phyloP scores from a whole-genome alignment of 2,797 vertebrate genomes.

The Anabas testudineus region DNA sequence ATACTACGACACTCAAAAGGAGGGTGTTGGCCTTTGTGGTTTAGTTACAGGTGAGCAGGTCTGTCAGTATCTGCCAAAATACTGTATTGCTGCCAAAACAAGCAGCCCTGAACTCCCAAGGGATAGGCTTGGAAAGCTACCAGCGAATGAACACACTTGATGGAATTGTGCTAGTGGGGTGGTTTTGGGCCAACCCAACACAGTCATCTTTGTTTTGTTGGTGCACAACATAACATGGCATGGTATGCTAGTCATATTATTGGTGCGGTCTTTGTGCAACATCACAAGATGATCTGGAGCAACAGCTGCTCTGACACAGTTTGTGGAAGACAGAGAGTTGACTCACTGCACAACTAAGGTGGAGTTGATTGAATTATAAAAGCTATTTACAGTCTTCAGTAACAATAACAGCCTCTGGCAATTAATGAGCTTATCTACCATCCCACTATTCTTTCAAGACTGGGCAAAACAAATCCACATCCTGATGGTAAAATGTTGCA shows the following conservation, averaged over 20 bases:
- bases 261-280: constrained; percentile 56
- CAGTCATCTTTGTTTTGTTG: constrained; percentile 64
- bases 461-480: constrained; percentile 41
- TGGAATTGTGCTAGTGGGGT: constrained; percentile 41
- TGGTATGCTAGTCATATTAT: constrained; percentile 54
- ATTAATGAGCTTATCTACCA: constrained; percentile 55
- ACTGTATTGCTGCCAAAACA: constrained; percentile 59
- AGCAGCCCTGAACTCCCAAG: constrained; percentile 36
- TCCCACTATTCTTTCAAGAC: constrained; percentile 28
- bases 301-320: constrained; percentile 64
- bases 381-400: constrained; percentile 53
- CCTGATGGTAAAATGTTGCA: constrained; percentile 42
- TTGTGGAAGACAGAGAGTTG: constrained; percentile 43
- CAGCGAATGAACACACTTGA: constrained; percentile 41
- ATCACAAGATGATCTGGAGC: constrained; percentile 45
- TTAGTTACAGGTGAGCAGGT: constrained; percentile 66
- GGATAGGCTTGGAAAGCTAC: constrained; percentile 45
- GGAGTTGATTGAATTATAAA: constrained; percentile 60
- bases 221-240: constrained; percentile 62
- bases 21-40: constrained; percentile 56
- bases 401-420: constrained; percentile 53
- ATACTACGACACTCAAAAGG: constrained; percentile 38
- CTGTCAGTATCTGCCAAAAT: constrained; percentile 53
- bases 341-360: constrained; percentile 50
- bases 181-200: constrained; percentile 60